Evolutionary conservation across 2,113 vertebrate species (phyloP).

Genomic region (Eudyptes chrysolophus): DNA sequence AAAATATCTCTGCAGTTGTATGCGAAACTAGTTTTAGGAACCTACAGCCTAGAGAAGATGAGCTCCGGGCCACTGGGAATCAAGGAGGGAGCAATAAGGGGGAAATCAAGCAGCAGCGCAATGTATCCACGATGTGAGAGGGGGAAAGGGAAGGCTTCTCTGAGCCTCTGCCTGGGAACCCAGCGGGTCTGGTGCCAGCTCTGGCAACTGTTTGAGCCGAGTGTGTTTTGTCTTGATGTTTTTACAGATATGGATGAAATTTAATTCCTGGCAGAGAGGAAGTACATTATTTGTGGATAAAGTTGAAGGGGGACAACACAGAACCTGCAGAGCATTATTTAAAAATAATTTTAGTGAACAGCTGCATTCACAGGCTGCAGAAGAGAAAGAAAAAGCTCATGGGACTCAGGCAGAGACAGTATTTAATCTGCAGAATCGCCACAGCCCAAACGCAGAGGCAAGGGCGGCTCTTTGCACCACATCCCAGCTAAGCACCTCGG

Average conservation of each 20-base stretch:
- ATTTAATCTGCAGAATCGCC: background rate
- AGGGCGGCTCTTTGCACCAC: background rate
- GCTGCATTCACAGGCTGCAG: background rate
- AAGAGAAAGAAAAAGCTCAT: background rate
- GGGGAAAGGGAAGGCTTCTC: background rate
- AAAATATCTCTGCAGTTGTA: background rate
- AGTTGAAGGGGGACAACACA: background rate
- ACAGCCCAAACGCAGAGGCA: rapidly evolving
- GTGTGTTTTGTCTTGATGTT: background rate
- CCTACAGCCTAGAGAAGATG: background rate
- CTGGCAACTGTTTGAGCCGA: background rate
- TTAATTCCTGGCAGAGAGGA: background rate
- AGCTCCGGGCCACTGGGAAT: background rate
- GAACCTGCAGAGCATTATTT: background rate
- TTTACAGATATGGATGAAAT: background rate
- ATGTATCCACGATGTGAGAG: background rate
- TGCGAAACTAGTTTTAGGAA: background rate
- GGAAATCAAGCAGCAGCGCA: background rate
- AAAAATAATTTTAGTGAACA: background rate
- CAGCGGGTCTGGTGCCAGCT: background rate
- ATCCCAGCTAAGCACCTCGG: background rate
- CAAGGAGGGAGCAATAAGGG: background rate
- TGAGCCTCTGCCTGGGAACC: background rate
- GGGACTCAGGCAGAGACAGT: background rate
- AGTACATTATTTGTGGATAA: background rate